Evolutionary conservation across 2,113 vertebrate species (phyloP).

Genomic region (Epinephelus fuscoguttatus): DNA sequence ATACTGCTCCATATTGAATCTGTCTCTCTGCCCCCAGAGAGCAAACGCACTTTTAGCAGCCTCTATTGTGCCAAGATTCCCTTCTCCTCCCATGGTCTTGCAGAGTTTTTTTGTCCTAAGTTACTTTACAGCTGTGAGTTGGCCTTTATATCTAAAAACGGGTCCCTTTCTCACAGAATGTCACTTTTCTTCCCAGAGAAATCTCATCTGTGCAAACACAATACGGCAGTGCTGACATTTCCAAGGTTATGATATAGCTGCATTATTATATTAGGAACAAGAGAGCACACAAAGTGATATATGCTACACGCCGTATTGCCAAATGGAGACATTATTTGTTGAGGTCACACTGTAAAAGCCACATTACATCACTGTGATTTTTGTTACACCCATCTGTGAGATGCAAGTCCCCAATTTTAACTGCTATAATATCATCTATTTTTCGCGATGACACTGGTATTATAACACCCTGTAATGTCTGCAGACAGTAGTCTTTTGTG

Average conservation of each 20-base stretch:
- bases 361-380: not conserved
- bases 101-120: slow-evolving; percentile 30
- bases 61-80: slow-evolving; percentile 46
- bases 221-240: not conserved
- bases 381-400: not conserved
- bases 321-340: not conserved
- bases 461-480: not conserved
- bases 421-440: not conserved
- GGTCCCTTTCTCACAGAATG: slow-evolving; percentile 16
- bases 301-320: not conserved
- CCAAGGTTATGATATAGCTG: not conserved
- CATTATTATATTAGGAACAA: not conserved
- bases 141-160: slow-evolving; percentile 32
- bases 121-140: slow-evolving; percentile 43
- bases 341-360: not conserved
- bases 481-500: slow-evolving; percentile 5
- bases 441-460: not conserved
- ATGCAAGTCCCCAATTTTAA: not conserved
- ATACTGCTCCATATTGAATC: slow-evolving; percentile 64
- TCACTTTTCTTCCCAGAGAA: slow-evolving; percentile 17
- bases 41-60: slow-evolving; percentile 55
- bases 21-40: slow-evolving; percentile 56
- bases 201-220: not conserved
- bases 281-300: not conserved
- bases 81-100: slow-evolving; percentile 8